Evolutionary conservation across 1,140 invertebrate genomes (phyloP).

Genomic region (Liolophura sinensis): DNA sequence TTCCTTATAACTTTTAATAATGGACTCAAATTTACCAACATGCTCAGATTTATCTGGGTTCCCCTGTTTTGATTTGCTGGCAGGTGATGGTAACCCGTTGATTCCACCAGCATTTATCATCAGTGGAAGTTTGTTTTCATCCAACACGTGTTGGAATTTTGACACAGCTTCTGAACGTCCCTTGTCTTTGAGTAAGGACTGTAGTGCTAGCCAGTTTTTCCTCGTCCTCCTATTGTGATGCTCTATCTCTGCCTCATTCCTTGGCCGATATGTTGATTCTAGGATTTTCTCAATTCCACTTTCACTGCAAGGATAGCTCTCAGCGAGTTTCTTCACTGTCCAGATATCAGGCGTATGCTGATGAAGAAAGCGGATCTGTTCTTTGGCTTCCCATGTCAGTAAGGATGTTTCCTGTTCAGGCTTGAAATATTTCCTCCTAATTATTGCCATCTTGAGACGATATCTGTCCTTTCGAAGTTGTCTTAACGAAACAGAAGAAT

Average conservation of each 20-base stretch:
- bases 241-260: constrained; percentile 25
- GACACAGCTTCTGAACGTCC: constrained; percentile 1
- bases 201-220: constrained; percentile 32
- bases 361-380: constrained; percentile 77
- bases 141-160: constrained; percentile 12
- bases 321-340: constrained; percentile 71
- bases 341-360: constrained; percentile 71
- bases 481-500: constrained; percentile 23
- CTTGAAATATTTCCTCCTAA: constrained; percentile 76
- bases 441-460: constrained; percentile 65
- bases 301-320: constrained; percentile 78
- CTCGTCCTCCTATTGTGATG: constrained; percentile 40
- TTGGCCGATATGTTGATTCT: constrained; percentile 28
- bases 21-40: constrained; percentile 11
- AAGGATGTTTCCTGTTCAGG: constrained; percentile 69
- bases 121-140: constrained; percentile 19
- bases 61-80: not conserved
- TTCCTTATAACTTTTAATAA: constrained; percentile 6
- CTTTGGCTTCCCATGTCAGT: constrained; percentile 81
- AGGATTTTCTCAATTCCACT: constrained; percentile 39
- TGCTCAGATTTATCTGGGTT: not conserved
- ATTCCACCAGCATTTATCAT: constrained; percentile 27
- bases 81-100: constrained; percentile 9
- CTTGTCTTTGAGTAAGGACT: constrained; percentile 8
- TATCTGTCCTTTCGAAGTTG: constrained; percentile 47